phyloP scores from a whole-genome alignment of 1,140 invertebrate genomes.

The Aplysia californica region DNA sequence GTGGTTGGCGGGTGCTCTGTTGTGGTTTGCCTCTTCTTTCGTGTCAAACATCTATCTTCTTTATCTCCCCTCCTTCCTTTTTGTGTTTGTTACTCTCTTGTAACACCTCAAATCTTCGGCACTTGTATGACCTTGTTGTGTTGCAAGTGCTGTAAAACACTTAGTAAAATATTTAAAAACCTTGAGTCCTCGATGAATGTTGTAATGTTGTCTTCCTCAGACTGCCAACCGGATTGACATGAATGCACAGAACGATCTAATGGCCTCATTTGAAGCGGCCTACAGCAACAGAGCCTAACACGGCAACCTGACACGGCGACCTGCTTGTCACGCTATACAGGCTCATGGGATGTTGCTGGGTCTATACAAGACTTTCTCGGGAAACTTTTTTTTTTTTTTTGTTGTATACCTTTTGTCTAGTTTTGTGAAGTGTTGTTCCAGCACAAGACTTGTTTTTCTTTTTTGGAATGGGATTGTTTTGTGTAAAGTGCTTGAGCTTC shows the following conservation, averaged over 20 bases:
- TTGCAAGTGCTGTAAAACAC: too few species aligned
- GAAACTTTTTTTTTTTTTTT: not conserved
- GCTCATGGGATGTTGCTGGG: not conserved
- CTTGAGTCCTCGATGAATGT: too few species aligned
- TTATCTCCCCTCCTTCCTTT: too few species aligned
- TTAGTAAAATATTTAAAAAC: too few species aligned
- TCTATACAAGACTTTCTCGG: not conserved
- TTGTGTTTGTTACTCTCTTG: too few species aligned
- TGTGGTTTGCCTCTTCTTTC: too few species aligned
- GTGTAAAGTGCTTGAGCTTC: too few species aligned
- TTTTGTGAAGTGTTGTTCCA: not conserved
- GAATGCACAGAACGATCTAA: constrained; percentile 97
- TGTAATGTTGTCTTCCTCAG: constrained; percentile 73
- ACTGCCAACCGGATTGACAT: constrained; percentile 96
- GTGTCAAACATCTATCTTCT: too few species aligned
- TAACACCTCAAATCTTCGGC: too few species aligned
- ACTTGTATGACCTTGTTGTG: too few species aligned
- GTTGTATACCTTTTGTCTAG: not conserved
- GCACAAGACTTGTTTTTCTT: not conserved
- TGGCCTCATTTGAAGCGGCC: constrained; percentile 91
- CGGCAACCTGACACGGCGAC: not conserved
- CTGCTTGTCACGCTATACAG: not conserved
- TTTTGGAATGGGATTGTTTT: not conserved
- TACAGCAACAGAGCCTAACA: constrained; percentile 20
- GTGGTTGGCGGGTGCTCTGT: too few species aligned